These are phyloP conservation scores for Drosophila sordidapex DNA, from an alignment of 2,888 invertebrate genomes.

Conservation along the genomic window DNA sequence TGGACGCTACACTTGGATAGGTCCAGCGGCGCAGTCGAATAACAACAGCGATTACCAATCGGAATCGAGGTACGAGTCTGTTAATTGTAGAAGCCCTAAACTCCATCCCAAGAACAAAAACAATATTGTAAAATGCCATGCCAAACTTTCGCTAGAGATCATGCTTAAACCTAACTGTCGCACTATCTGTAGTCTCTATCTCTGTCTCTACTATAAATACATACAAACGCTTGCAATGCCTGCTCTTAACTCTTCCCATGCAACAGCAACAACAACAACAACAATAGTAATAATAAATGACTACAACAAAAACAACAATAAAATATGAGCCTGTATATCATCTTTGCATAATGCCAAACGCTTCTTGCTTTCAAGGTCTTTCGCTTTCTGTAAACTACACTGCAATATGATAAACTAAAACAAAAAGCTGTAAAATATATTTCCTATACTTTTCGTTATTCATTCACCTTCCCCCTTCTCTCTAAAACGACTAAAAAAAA, in stretches of 20 bases:
- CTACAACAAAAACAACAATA: constrained; percentile 29
- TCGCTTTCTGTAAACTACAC: constrained; percentile 51
- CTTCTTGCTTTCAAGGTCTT: constrained; percentile 58
- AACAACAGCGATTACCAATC: constrained; percentile 57
- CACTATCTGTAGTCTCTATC: constrained; percentile 65
- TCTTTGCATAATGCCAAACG: constrained; percentile 39
- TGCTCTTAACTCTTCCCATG: constrained; percentile 43
- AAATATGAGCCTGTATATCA: constrained; percentile 27
- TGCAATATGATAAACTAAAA: constrained; percentile 36
- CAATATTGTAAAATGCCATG: constrained; percentile 57
- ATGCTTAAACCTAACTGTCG: constrained; percentile 73
- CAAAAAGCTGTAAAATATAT: constrained; percentile 75
- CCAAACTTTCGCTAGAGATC: constrained; percentile 70
- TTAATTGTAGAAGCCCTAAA: constrained; percentile 5
- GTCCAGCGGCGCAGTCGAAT: constrained; percentile 60
- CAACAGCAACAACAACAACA: constrained; percentile 50
- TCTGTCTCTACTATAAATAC: constrained; percentile 21
- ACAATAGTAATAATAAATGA: constrained; percentile 4
- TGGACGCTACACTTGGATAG: constrained; percentile 68
- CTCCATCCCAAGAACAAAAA: constrained; percentile 11
- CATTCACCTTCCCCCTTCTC: constrained; percentile 72
- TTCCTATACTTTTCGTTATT: constrained; percentile 77
- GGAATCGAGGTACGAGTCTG: constrained; percentile 79
- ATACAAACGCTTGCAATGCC: constrained; percentile 53
- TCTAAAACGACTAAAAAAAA: constrained; percentile 47